phyloP scores from a whole-genome alignment of 2,888 invertebrate genomes.

The Teinopalpus imperialis region DNA sequence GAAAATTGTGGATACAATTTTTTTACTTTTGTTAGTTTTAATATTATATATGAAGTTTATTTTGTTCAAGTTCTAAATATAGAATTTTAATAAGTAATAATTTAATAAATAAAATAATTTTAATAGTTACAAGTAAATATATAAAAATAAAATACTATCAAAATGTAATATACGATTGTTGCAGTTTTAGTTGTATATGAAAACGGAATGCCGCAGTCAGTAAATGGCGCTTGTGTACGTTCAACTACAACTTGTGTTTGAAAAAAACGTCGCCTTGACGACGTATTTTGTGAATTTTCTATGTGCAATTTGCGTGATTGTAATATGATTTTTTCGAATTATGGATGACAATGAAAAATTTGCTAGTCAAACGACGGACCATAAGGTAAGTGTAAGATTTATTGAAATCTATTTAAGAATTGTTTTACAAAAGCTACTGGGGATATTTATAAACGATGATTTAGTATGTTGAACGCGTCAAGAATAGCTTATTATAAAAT shows the following conservation, averaged over 20 bases:
- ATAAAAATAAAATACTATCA: not conserved
- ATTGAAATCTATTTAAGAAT: constrained; percentile 26
- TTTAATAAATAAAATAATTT: too few relatives aligned
- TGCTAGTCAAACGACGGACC: constrained; percentile 53
- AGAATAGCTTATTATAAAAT: too few relatives aligned
- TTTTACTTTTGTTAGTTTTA: too few relatives aligned
- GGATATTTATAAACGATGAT: constrained; percentile 31
- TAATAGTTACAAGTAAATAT: not conserved
- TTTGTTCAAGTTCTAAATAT: too few relatives aligned
- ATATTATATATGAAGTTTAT: too few relatives aligned
- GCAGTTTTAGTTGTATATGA: not conserved
- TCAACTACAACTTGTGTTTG: constrained; percentile 39
- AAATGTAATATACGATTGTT: not conserved
- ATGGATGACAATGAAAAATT: constrained; percentile 70
- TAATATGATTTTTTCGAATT: constrained; percentile 72
- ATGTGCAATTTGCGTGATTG: constrained; percentile 57
- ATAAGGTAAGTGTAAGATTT: constrained; percentile 51
- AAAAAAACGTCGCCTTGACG: constrained; percentile 74
- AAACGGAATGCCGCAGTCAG: constrained; percentile 38
- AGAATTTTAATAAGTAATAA: too few relatives aligned
- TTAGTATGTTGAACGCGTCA: too few relatives aligned
- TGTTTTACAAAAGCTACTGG: constrained; percentile 21
- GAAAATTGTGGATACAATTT: too few relatives aligned
- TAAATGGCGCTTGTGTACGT: constrained; percentile 40
- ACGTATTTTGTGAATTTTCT: constrained; percentile 63